Evolutionary conservation across 1,140 invertebrate genomes (phyloP), one percentile per base, ranked within the genome.

Genomic region (Drosophila mojavensis): DNA sequence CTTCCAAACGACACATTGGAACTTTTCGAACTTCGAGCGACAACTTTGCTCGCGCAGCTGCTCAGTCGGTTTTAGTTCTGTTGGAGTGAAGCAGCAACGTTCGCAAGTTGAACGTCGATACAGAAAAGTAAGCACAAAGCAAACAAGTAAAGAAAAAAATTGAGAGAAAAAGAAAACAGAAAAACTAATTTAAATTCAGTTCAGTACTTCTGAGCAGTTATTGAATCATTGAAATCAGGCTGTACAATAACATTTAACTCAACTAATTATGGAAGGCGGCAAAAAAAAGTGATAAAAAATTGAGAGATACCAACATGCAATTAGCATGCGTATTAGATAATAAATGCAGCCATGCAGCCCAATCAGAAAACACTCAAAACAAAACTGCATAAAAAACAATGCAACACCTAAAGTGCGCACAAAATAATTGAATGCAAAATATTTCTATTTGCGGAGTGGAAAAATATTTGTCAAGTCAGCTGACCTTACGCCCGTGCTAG

Each of bases 61-160:
- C 81, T 84, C 79, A 86, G 71, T 86, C 83, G 83, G 82, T 88
- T 82, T 88, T 77, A 62, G 79, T 81, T 86, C 80, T 78, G 80
- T 86, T 84, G 75, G 82, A 86, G 75, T 79, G 51, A 67, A 85
- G 76, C 76, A 88, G 82, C 82, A 85, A 76, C 83, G 82, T 88
- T 86, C 82, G 79, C 82, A 78, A 85, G 81, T 61, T 76, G 76
- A 86, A 85, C 75, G 82, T 58, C 78, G 64, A 86, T 71, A 81
- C 76, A 85, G 75, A 86, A 73, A 85, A 81, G 81, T 85, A 85
- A 86, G 81, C 76, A 56, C 58, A 70, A 64, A 66, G 69, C 63
- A 67, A 75, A 64, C 67, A 65, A 65, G 45, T 45, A 45, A 58
- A 68, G 15, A 62, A 41, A 54, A 17, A 59, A 45, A 41, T 7